Conservation (phyloP, 2,113 vertebrate species). For the Mastomys natalensis region DNA sequence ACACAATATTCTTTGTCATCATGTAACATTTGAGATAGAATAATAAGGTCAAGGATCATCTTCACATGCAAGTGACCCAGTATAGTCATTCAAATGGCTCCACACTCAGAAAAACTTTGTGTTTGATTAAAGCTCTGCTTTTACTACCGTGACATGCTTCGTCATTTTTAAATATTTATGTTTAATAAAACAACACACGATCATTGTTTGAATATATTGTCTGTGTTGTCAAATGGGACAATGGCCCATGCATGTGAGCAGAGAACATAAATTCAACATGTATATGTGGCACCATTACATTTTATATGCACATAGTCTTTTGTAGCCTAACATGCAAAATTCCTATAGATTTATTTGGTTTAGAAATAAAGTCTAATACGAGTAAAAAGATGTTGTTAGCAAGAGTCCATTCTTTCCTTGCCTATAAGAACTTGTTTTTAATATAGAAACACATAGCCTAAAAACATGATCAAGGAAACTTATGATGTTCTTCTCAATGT, state of each 20-base stretch:
- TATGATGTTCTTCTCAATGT: background rate
- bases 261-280: background rate
- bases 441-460: background rate
- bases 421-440: background rate
- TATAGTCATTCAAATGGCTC: background rate
- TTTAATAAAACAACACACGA: background rate
- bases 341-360: background rate
- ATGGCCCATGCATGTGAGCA: background rate
- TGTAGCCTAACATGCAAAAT: background rate
- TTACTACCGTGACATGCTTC: background rate
- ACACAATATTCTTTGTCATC: background rate
- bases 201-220: background rate
- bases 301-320: background rate
- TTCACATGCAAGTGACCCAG: background rate
- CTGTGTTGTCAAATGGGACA: background rate
- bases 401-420: background rate
- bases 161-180: background rate
- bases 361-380: background rate
- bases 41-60: background rate
- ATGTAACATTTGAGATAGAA: background rate
- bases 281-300: background rate
- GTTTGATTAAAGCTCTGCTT: slow-evolving; percentile 2
- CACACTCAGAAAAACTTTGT: background rate
- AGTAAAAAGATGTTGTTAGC: background rate
- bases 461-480: background rate